Conservation (phyloP, 2,113 vertebrate species). For the Myxocyprinus asiaticus region DNA sequence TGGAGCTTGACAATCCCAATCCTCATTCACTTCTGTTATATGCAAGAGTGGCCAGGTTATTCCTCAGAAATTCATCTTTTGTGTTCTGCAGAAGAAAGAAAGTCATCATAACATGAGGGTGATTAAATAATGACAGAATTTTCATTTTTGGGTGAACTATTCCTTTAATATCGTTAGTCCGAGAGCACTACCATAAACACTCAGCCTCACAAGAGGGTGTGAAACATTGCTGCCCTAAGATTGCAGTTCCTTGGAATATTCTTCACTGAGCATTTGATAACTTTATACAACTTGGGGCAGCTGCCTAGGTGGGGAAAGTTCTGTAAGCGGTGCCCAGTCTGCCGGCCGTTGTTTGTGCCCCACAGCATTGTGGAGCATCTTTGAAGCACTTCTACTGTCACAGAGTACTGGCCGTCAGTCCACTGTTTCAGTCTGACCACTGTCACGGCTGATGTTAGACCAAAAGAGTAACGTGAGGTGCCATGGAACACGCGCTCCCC, state of each 20-base stretch:
- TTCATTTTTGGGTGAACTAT: too few relatives aligned
- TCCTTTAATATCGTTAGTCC: too few relatives aligned
- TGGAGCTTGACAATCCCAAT: too few relatives aligned
- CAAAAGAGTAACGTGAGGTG: slow-evolving; percentile 58
- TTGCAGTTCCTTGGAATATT: slow-evolving; percentile 60
- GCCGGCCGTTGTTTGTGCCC: slow-evolving; percentile 57
- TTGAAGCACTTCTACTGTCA: slow-evolving; percentile 70
- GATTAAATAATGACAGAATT: too few relatives aligned
- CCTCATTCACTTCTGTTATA: too few relatives aligned
- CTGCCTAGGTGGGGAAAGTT: slow-evolving; percentile 46
- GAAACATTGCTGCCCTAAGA: slow-evolving; percentile 69
- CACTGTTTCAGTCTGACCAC: slow-evolving; percentile 62
- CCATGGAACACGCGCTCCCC: slow-evolving; percentile 67
- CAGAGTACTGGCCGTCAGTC: slow-evolving; percentile 62
- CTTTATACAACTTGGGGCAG: slow-evolving; percentile 61
- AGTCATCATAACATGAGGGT: too few relatives aligned
- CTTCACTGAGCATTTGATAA: slow-evolving; percentile 60
- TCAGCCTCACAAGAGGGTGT: slow-evolving; percentile 70
- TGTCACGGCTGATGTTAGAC: slow-evolving; percentile 64
- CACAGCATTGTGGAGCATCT: slow-evolving; percentile 69
- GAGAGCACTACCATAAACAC: background rate
- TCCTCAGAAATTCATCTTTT: too few relatives aligned
- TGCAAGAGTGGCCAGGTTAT: too few relatives aligned
- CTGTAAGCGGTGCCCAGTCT: slow-evolving; percentile 47
- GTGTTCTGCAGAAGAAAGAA: too few relatives aligned